These are phyloP conservation scores for Trachemys scripta DNA, from an alignment of 2,113 vertebrate genomes.

Conservation along the genomic window DNA sequence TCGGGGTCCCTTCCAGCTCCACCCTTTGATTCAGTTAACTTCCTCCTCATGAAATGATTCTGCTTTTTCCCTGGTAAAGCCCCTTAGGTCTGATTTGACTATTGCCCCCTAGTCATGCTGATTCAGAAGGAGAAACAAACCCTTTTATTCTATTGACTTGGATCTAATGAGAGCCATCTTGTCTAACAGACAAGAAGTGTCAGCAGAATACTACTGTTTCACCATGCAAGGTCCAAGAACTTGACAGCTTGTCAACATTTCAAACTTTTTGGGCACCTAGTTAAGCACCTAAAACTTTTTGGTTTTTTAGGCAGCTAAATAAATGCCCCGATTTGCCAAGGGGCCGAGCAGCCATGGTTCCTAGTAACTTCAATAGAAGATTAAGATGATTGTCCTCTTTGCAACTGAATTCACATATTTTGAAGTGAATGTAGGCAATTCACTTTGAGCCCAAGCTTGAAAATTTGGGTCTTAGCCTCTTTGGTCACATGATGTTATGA, in stretches of 20 bases:
- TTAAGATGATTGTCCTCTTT: not conserved
- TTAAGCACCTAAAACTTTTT: not conserved
- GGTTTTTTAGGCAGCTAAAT: not conserved
- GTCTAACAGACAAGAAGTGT: not conserved
- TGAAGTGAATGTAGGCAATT: not conserved
- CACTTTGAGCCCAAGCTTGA: not conserved
- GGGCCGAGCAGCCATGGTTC: not conserved
- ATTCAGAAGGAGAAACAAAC: not conserved
- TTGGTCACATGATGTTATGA: not conserved
- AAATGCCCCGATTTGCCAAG: not conserved
- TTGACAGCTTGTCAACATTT: not conserved
- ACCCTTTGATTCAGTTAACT: not conserved
- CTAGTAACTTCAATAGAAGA: not conserved
- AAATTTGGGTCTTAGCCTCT: not conserved
- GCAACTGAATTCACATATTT: not conserved
- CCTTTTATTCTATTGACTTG: not conserved
- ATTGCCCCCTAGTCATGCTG: not conserved
- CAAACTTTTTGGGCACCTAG: not conserved
- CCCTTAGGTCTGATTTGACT: not conserved
- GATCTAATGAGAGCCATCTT: not conserved
- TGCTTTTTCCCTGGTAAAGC: not conserved
- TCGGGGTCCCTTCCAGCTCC: not conserved
- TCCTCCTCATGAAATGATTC: not conserved
- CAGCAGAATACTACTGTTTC: not conserved
- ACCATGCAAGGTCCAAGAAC: not conserved